Base-by-base conservation (phyloP, 2,797 vertebrate species). In the Harpagifer antarcticus region DNA sequence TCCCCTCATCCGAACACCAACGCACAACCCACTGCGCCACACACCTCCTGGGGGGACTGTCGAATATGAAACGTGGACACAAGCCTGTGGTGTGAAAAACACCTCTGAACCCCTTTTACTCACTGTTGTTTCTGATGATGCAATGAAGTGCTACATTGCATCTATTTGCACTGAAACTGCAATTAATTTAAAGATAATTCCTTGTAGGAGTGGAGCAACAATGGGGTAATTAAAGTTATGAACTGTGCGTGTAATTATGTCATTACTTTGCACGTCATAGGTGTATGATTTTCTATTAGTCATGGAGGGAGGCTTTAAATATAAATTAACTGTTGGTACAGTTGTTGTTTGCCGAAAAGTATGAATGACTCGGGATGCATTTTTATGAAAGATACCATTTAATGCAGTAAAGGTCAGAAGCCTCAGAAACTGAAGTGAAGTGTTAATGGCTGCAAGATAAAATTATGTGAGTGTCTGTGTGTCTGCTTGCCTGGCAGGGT, bases 161-260 rank as follows among this genome's bases (percentile, higher is more conserved):
- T 31, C 9, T 63, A 7, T 75, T 81, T 85, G 61, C 79, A 81
- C 68, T 65, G 45, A 78, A 68, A 43, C 19, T 6, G 44, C 48
- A 27, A 9, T 44, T 42, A 1, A 8, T 37, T 49, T 13, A 15
- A 16, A 11, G 1, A 47, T 3, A 14, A 12, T 61, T 68, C 1
- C 27, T 68, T 31, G 19, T 43, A 31, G 58, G 27, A 66, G 15
- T 31, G 17, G 15, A 63, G 12, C 56, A 52, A 9, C 16, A 31
- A 15, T 47, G 23, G 48, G 67, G 14, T 68, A 52, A 37, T 37
- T 7, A 9, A 7, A 37, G 33, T 37, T 7, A 37, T 37, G 8
- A 7, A 37, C 33, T 9, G 8, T 37, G 8, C 8, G 33, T 37
- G 33, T 37, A 37, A 37, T 9, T 37, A 37, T 68, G 4, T 52